Evolutionary conservation across 30 jellyfish, hydroid and myxozoan species (phyloP).

Genomic region (Catostylus mosaicus): DNA sequence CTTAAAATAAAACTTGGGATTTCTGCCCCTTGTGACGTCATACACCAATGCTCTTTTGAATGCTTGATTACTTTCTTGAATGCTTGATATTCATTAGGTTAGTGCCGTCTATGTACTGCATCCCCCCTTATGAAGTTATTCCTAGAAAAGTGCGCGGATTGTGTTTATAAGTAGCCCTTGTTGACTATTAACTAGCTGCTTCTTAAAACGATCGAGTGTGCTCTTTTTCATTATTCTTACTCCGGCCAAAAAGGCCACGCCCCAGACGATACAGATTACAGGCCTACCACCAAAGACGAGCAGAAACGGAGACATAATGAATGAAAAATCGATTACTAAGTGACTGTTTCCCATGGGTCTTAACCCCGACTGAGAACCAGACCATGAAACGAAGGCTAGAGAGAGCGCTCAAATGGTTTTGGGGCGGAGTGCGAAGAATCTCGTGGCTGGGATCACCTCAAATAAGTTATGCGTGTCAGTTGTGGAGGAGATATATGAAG

Average conservation of each 20-base stretch:
- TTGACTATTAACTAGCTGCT: neutral
- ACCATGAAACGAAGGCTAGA: conserved; percentile 9
- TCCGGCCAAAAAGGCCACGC: conserved; percentile 43
- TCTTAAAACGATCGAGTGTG: neutral
- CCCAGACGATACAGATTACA: conserved; percentile 29
- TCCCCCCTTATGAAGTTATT: neutral
- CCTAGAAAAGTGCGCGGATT: neutral
- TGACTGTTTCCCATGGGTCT: conserved; percentile 60
- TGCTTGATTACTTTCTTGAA: neutral
- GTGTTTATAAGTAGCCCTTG: neutral
- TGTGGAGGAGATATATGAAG: conserved; percentile 55
- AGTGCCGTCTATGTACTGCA: neutral
- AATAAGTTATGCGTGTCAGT: conserved; percentile 43
- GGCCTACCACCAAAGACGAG: conserved; percentile 54
- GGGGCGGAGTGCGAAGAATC: conserved; percentile 73
- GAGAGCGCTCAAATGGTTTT: conserved; percentile 37
- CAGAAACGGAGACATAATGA: conserved; percentile 18
- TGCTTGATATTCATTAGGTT: neutral
- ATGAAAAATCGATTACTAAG: conserved; percentile 51
- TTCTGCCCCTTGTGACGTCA: neutral
- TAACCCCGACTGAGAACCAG: conserved; percentile 29
- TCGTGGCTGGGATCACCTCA: conserved; percentile 68
- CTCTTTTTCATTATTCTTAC: neutral
- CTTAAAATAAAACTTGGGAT: neutral
- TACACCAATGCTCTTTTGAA: neutral